A percentile compares a stretch with the other conserved stretches of the same genome.
These are phyloP conservation scores for Prosopocoilus inquinatus DNA, from an alignment of 2,888 invertebrate genomes.

Conservation along the genomic window DNA sequence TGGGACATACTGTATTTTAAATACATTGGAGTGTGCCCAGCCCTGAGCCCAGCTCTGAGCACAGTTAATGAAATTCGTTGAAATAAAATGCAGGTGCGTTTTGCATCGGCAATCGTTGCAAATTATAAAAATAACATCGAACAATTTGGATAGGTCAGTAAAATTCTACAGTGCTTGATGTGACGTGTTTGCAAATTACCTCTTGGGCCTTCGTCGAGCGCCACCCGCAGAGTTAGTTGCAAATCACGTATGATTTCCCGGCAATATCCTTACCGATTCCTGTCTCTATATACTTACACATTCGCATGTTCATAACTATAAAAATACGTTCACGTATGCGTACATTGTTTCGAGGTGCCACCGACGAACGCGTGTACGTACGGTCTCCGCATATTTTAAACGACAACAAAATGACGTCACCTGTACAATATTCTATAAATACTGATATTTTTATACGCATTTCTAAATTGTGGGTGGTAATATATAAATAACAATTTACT, in stretches of 20 bases:
- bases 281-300: slow-evolving; percentile 20
- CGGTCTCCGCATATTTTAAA: neutral
- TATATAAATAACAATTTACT: neutral
- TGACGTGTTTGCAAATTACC: slow-evolving; percentile 15
- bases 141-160: neutral
- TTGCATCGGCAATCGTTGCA: neutral
- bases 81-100: neutral
- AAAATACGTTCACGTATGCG: slow-evolving; percentile 33
- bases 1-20: too few species aligned
- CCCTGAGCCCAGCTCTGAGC: too few species aligned
- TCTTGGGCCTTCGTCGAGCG: slow-evolving; percentile 12
- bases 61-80: neutral
- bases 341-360: slow-evolving; percentile 27
- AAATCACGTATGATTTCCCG: slow-evolving; percentile 28
- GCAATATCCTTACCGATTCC: slow-evolving; percentile 24
- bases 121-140: neutral
- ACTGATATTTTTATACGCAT: neutral
- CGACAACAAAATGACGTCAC: neutral
- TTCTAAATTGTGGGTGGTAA: slow-evolving; percentile 15
- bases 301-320: slow-evolving; percentile 19
- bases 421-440: slow-evolving; percentile 14
- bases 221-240: slow-evolving; percentile 27
- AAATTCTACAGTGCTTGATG: neutral
- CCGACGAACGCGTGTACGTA: neutral
- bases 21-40: too few species aligned